phyloP scores from a whole-genome alignment of 2,797 vertebrate species.

The Natrix natrix region DNA sequence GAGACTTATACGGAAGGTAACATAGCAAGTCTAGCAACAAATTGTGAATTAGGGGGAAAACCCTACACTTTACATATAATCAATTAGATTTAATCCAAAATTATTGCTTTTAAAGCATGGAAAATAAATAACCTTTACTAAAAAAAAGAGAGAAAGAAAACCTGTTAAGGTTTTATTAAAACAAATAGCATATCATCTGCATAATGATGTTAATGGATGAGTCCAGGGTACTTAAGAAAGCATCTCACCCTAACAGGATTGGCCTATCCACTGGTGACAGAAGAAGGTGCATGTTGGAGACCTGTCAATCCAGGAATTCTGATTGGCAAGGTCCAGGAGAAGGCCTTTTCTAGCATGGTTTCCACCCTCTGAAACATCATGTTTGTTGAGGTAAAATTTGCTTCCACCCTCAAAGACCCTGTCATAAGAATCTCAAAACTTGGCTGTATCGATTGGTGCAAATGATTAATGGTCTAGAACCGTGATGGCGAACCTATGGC shows the following conservation, averaged over 20 bases:
- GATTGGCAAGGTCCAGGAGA: background rate
- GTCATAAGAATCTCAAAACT: background rate
- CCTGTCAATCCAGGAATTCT: background rate
- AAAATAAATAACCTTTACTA: background rate
- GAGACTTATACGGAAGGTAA: background rate
- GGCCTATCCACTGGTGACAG: background rate
- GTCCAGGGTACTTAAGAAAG: background rate
- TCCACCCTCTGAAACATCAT: background rate
- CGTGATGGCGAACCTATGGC: too few relatives aligned
- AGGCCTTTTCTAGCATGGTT: background rate
- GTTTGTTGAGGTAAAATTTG: background rate
- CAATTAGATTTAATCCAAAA: conserved; percentile 7
- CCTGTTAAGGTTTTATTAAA: conserved; percentile 2
- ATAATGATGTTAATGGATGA: background rate
- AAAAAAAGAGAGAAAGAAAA: conserved; percentile 6
- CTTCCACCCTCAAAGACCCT: background rate
- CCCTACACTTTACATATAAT: background rate
- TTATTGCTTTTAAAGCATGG: conserved; percentile 21
- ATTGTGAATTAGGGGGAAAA: background rate
- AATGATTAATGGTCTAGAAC: background rate
- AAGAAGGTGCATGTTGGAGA: background rate
- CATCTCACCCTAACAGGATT: background rate
- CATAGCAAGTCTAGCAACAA: background rate
- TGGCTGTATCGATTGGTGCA: background rate
- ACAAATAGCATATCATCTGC: conserved; percentile 34